Evolutionary conservation across 2,888 invertebrate species (phyloP), one percentile per base, ranked within the genome.

Genomic region (Anaspis maculata): DNA sequence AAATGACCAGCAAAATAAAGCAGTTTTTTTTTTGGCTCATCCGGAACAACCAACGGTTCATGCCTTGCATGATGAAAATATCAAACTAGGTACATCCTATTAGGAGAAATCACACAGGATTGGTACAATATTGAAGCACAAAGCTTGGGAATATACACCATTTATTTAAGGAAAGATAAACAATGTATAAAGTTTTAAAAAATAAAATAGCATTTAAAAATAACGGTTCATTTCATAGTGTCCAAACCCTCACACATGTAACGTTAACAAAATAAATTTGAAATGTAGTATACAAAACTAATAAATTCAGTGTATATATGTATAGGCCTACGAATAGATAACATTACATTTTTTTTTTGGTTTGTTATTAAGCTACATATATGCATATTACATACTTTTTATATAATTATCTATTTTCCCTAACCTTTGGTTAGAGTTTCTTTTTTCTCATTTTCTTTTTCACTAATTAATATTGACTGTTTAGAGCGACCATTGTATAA

Each of bases 381-480:
- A 56, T 55, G 51, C 43, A 47, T 42, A 35, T 19, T 19, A 19
- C 9, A 19, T 19, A 19, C 5, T 19, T 19, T 19, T 6, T 19
- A 27, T 51, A 54, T 56, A 49, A 45, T 56, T 51, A 54, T 51
- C 5, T 54, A 40, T 45, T 41, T 48, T 45, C 44, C 49, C 55
- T 54, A 37, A 24, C 35, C 34, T 15, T 44, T 45, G 39, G 26
- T 45, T 49, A 24, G 24, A 5, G 6, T 10, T n/a, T n/a, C n/a
- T n/a, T n/a, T n/a, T n/a, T n/a, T n/a, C n/a, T n/a, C n/a, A n/a
- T n/a, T n/a, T n/a, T n/a, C 19, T 19, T 10, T 7, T 9, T 11
- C 12, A 51, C 56, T 61, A 58, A 56, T 59, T 62, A 62, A 61
- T 62, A 64, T 62, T 62, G 63, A 62, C 63, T 63, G 55, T 57